A percentile compares a stretch with the other conserved stretches of the same genome.
Evolutionary conservation across 1,140 invertebrate species (phyloP).

Genomic region (Phymorhynchus buccinoides): DNA sequence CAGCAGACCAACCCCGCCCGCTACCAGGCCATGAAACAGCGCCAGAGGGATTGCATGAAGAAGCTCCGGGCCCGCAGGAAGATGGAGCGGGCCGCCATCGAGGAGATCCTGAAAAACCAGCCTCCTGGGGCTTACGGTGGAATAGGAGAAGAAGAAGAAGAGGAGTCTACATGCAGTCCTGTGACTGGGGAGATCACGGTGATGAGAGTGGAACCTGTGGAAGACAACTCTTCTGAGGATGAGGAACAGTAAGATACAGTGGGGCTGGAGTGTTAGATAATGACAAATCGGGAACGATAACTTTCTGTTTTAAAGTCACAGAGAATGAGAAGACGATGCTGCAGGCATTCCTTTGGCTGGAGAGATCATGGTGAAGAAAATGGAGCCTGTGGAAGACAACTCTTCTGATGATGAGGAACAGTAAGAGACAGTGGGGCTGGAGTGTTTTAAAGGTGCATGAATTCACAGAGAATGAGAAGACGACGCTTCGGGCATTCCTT

Average conservation of each 20-base stretch:
- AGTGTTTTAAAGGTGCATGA: too few relatives aligned
- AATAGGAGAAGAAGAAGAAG: neutral
- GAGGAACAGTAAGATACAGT: neutral
- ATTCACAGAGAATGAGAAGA: neutral
- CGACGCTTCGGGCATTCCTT: neutral
- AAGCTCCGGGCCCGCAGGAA: neutral
- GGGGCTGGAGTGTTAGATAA: too few relatives aligned
- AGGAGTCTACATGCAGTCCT: neutral
- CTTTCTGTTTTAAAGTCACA: too few relatives aligned
- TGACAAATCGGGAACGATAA: too few relatives aligned
- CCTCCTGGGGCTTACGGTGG: neutral
- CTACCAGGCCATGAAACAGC: constrained; percentile 1
- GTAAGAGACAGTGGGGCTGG: neutral
- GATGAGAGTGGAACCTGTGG: neutral
- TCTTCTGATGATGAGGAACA: neutral
- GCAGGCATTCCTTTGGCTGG: neutral
- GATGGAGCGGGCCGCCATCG: neutral
- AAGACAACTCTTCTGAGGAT: neutral
- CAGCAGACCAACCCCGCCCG: constrained; percentile 12
- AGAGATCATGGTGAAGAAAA: neutral
- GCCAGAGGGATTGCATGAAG: constrained; percentile 21
- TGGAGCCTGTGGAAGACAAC: neutral
- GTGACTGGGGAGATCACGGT: neutral
- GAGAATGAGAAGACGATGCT: neutral
- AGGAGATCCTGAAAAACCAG: constrained; percentile 13